Base-by-base conservation (phyloP, 2,888 invertebrate species). In the Spodoptera picta region DNA sequence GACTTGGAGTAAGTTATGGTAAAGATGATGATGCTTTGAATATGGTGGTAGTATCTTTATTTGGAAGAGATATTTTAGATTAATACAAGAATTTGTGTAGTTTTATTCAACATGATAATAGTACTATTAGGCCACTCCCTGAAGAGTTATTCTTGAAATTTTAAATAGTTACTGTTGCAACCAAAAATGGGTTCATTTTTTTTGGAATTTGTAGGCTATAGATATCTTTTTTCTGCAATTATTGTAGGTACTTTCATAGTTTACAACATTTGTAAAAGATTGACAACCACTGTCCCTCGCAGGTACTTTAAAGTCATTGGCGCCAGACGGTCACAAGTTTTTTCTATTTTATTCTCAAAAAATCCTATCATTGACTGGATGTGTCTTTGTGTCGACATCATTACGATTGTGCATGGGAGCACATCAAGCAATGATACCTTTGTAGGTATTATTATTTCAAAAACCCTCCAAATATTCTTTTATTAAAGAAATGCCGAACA, bases 261-360 rank as follows among this genome's bases (percentile, higher is more conserved):
- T 27, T 27, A 5, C 5, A 3, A 24, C 4, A 27, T 3, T 27
- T 27, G 27, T 27, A 0, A 36, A 65, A 79, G 58, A 81, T 91
- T 90, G 87, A 82, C 81, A 83, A 47, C 53, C 86, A n/a, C 80
- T 82, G 85, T 10, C 59, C 19, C 50, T 60, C 7, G 70, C 88
- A 88, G 89, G 89, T 88, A 88, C 79, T 68, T 46, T 71, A 61
- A 69, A 77, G 70, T 71, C 77, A 76, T 78, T 85, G 92, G 92
- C 92, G 92, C 92, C 92, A 90, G 87, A 75, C 87, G 57, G 76
- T 67, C 78, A 79, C 72, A 79, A 9, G 77, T 87, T 90, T 90
- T 90, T 87, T 80, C 73, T 69, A 65, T 71, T 71, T 70, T 77
- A 79, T 83, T 78, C 67, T 66, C 46, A 60, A 75, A 80, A 68